phyloP scores from a whole-genome alignment of 2,113 vertebrate genomes.

The Micronycteris hirsuta region DNA sequence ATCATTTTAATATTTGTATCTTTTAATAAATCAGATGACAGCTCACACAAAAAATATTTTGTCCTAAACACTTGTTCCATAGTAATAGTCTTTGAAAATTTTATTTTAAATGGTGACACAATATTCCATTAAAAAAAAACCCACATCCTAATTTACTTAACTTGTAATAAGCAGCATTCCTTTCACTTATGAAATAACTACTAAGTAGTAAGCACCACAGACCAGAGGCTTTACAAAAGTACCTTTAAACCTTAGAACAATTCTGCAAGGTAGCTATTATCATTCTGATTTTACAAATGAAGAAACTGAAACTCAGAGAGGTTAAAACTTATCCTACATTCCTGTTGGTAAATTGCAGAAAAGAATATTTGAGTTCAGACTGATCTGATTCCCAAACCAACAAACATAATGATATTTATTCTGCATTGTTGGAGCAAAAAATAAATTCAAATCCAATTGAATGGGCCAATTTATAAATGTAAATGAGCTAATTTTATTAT shows the following conservation, averaged over 20 bases:
- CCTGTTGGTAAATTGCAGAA: not conserved
- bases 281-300: not conserved
- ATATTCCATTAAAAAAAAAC: not conserved
- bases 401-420: not conserved
- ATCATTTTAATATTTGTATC: no score
- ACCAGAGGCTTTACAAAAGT: not conserved
- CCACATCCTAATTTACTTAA: not conserved
- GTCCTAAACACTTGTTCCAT: not conserved
- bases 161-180: not conserved
- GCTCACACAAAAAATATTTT: not conserved
- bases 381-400: not conserved
- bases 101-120: not conserved
- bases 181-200: not conserved
- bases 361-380: not conserved
- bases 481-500: constrained; percentile 2
- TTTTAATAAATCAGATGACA: not conserved
- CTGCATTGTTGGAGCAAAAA: not conserved
- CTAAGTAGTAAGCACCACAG: not conserved
- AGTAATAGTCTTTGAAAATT: not conserved
- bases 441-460: not conserved
- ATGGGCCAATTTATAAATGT: not conserved
- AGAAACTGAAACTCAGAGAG: not conserved
- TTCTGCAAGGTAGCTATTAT: not conserved
- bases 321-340: not conserved
- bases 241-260: not conserved